These are phyloP conservation scores for Choloepus hoffmanni DNA, from an alignment of 2,113 vertebrate species.

Conservation along the genomic window DNA sequence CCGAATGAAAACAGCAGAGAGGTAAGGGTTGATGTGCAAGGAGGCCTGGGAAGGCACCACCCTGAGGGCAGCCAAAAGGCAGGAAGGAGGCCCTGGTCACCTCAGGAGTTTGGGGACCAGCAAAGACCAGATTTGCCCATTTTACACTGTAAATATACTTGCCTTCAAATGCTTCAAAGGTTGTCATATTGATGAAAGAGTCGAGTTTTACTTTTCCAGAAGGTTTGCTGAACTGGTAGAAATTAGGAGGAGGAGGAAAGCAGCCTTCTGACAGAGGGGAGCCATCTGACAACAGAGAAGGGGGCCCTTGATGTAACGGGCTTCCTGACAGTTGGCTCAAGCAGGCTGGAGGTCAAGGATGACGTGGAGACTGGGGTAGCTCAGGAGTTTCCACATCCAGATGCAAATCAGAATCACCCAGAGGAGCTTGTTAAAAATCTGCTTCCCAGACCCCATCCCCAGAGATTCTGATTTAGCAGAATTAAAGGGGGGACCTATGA, in stretches of 20 bases:
- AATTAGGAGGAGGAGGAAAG: accelerated
- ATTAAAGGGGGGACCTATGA: background rate
- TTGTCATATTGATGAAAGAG: background rate
- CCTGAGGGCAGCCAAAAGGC: background rate
- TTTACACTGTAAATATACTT: background rate
- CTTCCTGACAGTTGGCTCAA: background rate
- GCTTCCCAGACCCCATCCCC: background rate
- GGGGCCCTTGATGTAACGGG: background rate
- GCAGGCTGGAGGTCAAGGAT: no score
- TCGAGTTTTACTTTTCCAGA: background rate
- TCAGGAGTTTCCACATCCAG: background rate
- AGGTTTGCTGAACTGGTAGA: background rate
- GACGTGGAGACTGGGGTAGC: no score
- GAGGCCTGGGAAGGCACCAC: no score
- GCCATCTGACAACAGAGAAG: background rate
- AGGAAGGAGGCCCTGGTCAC: background rate
- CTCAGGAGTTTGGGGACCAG: background rate
- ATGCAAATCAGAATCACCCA: background rate
- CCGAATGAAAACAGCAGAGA: background rate
- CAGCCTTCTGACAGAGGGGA: background rate
- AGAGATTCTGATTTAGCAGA: background rate
- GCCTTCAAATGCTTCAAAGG: background rate
- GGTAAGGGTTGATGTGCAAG: background rate
- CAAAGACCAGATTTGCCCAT: background rate
- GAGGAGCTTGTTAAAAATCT: background rate